phyloP scores from a whole-genome alignment of 2,113 vertebrate genomes.

The Aramus guarauna region DNA sequence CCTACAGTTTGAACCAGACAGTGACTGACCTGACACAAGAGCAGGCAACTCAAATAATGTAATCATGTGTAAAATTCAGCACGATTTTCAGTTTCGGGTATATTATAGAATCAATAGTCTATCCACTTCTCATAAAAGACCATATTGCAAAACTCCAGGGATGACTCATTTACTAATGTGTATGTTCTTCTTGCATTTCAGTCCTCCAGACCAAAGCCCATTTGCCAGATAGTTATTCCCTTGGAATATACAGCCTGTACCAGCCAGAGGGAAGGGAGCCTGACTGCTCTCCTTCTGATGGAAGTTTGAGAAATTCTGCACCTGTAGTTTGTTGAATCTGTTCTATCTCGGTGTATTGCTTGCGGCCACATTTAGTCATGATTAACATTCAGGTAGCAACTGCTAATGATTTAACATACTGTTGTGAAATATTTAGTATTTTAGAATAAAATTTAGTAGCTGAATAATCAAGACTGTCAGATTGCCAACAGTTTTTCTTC shows the following conservation, averaged over 20 bases:
- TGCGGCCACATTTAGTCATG: neutral
- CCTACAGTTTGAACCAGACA: neutral
- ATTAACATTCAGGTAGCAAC: neutral
- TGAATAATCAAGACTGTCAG: neutral
- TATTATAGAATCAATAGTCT: neutral
- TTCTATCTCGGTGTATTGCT: neutral
- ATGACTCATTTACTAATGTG: neutral
- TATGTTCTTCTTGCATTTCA: neutral
- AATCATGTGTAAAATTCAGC: neutral
- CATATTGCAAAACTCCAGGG: neutral
- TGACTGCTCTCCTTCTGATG: accelerated
- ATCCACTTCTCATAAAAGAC: neutral
- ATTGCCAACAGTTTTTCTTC: neutral
- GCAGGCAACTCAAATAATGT: neutral
- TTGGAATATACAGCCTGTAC: neutral
- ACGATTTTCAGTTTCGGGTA: neutral
- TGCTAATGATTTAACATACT: neutral
- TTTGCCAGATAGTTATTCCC: neutral
- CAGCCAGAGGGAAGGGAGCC: neutral
- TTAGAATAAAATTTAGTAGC: neutral
- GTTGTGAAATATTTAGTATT: neutral
- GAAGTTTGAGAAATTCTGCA: neutral
- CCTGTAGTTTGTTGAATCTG: neutral
- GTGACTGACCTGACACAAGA: neutral
- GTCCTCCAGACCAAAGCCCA: neutral